phyloP scores from a whole-genome alignment of 2,113 vertebrate species.

The Phrynocephalus versicolor region DNA sequence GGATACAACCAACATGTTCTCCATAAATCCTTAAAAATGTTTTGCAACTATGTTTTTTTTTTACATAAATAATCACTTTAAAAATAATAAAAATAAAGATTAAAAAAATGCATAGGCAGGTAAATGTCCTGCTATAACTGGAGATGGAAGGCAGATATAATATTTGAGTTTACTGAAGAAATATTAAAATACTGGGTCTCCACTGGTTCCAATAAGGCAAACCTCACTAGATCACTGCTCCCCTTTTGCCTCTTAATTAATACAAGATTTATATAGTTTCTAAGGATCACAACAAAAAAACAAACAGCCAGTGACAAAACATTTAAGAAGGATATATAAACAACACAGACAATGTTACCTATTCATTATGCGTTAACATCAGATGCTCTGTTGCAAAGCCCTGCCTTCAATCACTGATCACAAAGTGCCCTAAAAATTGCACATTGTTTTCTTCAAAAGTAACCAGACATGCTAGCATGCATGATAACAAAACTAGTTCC shows the following conservation, averaged over 20 bases:
- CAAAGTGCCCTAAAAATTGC: slow-evolving; percentile 65
- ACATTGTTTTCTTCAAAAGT: slow-evolving; percentile 42
- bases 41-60: not conserved
- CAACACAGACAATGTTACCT: slow-evolving; percentile 34
- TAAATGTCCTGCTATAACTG: not conserved
- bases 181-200: not conserved
- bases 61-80: not conserved
- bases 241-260: slow-evolving; percentile 26
- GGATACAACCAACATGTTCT: not conserved
- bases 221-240: not conserved
- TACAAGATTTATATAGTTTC: slow-evolving; percentile 24
- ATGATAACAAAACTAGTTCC: not conserved
- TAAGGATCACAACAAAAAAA: slow-evolving; percentile 36
- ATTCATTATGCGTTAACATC: slow-evolving; percentile 36
- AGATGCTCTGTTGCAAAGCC: slow-evolving; percentile 50
- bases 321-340: slow-evolving; percentile 31
- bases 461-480: slow-evolving; percentile 20
- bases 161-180: not conserved
- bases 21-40: not conserved
- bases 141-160: not conserved
- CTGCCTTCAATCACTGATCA: slow-evolving; percentile 51
- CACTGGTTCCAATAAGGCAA: not conserved
- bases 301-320: slow-evolving; percentile 44
- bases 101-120: not conserved
- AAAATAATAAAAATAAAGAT: not conserved